Evolutionary conservation across 1,140 invertebrate species (phyloP).

Genomic region (Leptopilina clavipes): DNA sequence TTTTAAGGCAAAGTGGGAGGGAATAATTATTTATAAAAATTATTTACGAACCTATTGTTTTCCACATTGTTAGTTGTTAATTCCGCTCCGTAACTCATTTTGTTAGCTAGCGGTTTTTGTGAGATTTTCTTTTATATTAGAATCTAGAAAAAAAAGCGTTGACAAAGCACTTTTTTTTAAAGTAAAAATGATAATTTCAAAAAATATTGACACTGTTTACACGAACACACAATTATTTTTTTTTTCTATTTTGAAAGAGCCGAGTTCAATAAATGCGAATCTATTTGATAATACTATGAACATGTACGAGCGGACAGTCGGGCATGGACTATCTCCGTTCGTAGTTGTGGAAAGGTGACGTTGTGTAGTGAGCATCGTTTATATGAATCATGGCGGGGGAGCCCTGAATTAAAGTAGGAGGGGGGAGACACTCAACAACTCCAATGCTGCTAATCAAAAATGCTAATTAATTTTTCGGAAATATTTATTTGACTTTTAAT

Average conservation of each 20-base stretch:
- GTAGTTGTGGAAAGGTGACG: conserved; percentile 45
- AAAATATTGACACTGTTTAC: conserved; percentile 37
- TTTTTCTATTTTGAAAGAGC: not conserved
- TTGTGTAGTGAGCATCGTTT: conserved; percentile 41
- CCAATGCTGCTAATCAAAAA: too few relatives aligned
- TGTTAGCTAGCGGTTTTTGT: not conserved
- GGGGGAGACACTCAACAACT: not conserved
- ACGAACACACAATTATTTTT: conserved; percentile 40
- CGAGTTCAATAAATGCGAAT: not conserved
- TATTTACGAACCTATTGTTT: not conserved
- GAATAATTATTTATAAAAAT: not conserved
- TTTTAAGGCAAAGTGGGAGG: too few relatives aligned
- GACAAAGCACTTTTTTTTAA: conserved; percentile 36
- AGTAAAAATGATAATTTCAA: not conserved
- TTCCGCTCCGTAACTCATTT: conserved; percentile 24
- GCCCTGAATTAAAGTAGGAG: conserved; percentile 36
- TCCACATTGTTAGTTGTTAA: conserved; percentile 21
- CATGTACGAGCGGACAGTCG: conserved; percentile 43
- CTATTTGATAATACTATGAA: not conserved
- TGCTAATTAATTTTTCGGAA: too few relatives aligned
- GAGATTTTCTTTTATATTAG: not conserved
- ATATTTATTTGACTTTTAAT: not conserved
- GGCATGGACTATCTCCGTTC: conserved; percentile 47
- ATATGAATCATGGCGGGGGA: conserved; percentile 40
- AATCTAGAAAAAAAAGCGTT: not conserved